Evolutionary conservation across 2,797 vertebrate species (phyloP).

Genomic region (Tenualosa ilisha): DNA sequence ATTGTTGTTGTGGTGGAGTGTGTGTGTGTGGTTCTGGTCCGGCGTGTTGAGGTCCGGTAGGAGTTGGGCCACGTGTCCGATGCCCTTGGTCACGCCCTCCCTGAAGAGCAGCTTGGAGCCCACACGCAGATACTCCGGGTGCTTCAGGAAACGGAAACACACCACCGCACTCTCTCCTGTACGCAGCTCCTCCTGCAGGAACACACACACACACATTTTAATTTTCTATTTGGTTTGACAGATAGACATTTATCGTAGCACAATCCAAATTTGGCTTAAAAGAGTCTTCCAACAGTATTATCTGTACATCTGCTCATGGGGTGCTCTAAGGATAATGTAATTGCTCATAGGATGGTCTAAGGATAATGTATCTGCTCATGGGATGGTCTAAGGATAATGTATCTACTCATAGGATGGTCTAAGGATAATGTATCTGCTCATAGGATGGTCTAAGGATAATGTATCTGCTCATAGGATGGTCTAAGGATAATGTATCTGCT

Average conservation of each 20-base stretch:
- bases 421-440: no score
- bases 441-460: no score
- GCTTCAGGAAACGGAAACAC: conserved; percentile 94
- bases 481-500: no score
- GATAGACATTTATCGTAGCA: background rate
- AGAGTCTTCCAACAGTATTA: no score
- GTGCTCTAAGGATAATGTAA: no score
- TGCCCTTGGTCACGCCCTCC: conserved; percentile 96
- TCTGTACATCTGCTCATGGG: no score
- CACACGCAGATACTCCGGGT: conserved; percentile 92
- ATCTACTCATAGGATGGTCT: no score
- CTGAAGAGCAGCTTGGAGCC: conserved; percentile 96
- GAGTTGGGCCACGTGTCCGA: conserved; percentile 91
- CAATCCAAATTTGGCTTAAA: no score
- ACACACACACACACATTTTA: background rate
- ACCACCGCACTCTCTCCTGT: conserved; percentile 95
- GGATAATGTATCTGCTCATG: no score
- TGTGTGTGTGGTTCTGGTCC: conserved; percentile 61
- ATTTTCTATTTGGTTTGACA: background rate
- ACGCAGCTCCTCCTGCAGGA: conserved; percentile 87
- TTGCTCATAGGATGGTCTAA: no score
- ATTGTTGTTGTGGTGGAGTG: conserved; percentile 42
- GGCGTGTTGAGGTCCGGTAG: conserved; percentile 66
- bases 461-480: no score
- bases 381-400: no score